Evolutionary conservation across 2,113 vertebrate genomes (phyloP).

Genomic region (Antennarius striatus): DNA sequence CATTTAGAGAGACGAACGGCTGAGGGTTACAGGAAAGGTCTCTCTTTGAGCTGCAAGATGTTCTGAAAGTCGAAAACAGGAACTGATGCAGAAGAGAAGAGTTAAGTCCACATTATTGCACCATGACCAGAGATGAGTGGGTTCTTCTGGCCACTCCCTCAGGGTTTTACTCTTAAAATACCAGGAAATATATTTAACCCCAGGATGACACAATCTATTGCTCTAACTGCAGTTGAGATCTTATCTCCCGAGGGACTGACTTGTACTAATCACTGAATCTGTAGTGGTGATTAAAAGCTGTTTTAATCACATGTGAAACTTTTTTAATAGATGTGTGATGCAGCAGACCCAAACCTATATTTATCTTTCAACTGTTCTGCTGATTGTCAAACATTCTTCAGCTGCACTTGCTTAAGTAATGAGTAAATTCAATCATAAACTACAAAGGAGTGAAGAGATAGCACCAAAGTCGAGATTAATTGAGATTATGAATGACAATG

Average conservation of each 20-base stretch:
- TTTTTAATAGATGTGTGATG: no score
- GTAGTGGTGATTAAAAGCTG: neutral
- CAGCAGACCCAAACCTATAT: neutral
- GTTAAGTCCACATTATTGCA: neutral
- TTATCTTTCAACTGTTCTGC: neutral
- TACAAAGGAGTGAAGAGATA: no score
- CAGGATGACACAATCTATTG: neutral
- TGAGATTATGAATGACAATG: no score
- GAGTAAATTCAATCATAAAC: no score
- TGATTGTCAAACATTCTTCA: neutral
- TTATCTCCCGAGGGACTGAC: neutral
- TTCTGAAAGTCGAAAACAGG: neutral
- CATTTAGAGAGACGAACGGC: neutral
- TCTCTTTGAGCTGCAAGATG: neutral
- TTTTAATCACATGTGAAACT: neutral
- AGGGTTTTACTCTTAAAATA: neutral
- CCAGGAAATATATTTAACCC: neutral
- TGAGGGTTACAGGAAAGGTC: neutral
- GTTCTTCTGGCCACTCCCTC: neutral
- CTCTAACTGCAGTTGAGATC: neutral
- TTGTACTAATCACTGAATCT: neutral
- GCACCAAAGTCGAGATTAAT: no score
- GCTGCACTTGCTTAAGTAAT: neutral
- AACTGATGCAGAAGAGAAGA: conserved; percentile 1
- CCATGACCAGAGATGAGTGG: neutral